A percentile compares a stretch with the other conserved stretches of the same genome.
These are phyloP conservation scores for Orthosia incerta DNA, from an alignment of 2,888 invertebrate species.

Conservation along the genomic window DNA sequence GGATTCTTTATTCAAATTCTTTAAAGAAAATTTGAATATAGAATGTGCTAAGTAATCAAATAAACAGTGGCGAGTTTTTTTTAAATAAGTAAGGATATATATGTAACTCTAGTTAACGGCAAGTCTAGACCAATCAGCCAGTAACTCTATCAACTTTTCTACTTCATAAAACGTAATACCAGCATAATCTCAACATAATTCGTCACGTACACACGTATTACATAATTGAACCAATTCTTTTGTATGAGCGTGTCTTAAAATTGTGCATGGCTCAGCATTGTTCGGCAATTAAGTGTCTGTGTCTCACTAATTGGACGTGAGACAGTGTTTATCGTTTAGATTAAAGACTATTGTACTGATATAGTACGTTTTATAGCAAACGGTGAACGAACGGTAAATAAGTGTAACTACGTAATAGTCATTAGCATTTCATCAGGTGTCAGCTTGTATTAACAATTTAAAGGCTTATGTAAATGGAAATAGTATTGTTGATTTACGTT, in stretches of 20 bases:
- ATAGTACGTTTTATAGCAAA: constrained; percentile 54
- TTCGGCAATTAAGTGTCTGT: constrained; percentile 57
- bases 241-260: constrained; percentile 56
- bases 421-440: constrained; percentile 61
- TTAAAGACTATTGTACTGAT: constrained; percentile 57
- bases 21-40: too few relatives aligned
- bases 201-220: constrained; percentile 45
- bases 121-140: background rate
- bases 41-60: too few relatives aligned
- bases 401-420: constrained; percentile 62
- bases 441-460: constrained; percentile 66
- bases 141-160: constrained; percentile 10
- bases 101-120: background rate
- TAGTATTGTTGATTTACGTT: constrained; percentile 35
- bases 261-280: constrained; percentile 64
- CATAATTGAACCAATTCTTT: constrained; percentile 55
- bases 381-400: constrained; percentile 56
- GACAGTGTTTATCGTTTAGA: constrained; percentile 62
- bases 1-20: too few relatives aligned
- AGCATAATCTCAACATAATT: constrained; percentile 25
- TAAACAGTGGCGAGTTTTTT: too few relatives aligned
- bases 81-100: too few relatives aligned
- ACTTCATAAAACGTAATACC: background rate
- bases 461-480: constrained; percentile 62
- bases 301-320: constrained; percentile 60